These are phyloP conservation scores for Siniperca scherzeri DNA, from an alignment of 2,797 vertebrate species.

Conservation along the genomic window DNA sequence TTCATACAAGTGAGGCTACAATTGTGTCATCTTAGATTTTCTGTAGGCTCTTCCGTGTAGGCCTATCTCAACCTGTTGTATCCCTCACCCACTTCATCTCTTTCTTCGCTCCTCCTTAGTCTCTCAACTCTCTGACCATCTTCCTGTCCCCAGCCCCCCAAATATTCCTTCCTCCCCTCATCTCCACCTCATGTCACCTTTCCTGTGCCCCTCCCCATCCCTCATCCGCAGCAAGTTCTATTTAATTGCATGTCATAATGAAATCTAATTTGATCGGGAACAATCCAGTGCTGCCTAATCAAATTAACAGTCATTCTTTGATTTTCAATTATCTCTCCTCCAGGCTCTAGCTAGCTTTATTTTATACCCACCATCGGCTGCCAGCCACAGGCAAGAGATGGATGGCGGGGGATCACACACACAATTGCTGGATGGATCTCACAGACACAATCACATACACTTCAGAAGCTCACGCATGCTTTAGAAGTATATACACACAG, in stretches of 20 bases:
- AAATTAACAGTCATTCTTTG: conserved; percentile 95
- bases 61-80: background rate
- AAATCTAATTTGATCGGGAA: conserved; percentile 94
- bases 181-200: conserved; percentile 15
- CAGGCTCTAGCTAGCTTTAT: conserved; percentile 74
- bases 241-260: conserved; percentile 94
- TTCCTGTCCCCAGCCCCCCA: background rate
- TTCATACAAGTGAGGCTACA: no score
- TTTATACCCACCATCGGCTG: conserved; percentile 76
- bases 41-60: no score
- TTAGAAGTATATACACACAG: conserved; percentile 16
- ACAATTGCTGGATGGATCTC: background rate
- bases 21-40: no score
- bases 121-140: conserved; percentile 8
- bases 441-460: conserved; percentile 23
- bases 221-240: conserved; percentile 67
- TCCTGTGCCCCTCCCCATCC: conserved; percentile 7
- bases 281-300: conserved; percentile 92
- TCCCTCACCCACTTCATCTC: background rate
- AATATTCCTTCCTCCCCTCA: background rate
- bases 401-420: conserved; percentile 44
- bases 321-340: conserved; percentile 94
- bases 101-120: background rate
- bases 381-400: conserved; percentile 67
- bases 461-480: background rate